Evolutionary conservation across 2,113 vertebrate species (phyloP).

Genomic region (Melozone crissalis): DNA sequence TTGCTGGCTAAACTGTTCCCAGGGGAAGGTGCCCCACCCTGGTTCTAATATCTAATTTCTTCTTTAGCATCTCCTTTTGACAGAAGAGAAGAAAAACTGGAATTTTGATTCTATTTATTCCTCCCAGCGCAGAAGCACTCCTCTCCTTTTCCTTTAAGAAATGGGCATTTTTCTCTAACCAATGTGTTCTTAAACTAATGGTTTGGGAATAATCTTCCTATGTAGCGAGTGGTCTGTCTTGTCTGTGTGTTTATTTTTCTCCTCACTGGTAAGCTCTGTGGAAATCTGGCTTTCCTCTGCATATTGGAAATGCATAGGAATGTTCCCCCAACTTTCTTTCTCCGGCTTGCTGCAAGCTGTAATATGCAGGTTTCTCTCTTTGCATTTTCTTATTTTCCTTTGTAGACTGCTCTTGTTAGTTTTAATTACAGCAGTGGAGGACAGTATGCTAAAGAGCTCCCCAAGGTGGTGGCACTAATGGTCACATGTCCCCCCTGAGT

Average conservation of each 20-base stretch:
- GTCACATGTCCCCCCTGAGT: slow-evolving; percentile 63
- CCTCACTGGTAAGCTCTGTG: not conserved
- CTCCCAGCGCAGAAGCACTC: not conserved
- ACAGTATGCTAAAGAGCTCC: slow-evolving; percentile 65
- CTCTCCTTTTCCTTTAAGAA: not conserved
- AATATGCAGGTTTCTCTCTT: not conserved
- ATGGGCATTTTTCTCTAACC: not conserved
- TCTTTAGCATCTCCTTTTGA: not conserved
- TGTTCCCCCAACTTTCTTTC: slow-evolving; percentile 27
- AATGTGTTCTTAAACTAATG: not conserved
- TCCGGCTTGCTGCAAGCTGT: not conserved
- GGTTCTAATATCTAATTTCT: not conserved
- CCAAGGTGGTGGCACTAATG: slow-evolving; percentile 55
- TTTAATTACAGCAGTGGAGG: slow-evolving; percentile 67
- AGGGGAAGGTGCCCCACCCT: not conserved
- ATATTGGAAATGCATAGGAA: not conserved
- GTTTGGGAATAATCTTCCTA: not conserved
- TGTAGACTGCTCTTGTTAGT: slow-evolving; percentile 61
- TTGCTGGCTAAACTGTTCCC: not conserved
- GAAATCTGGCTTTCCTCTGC: not conserved
- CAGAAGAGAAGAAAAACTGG: not conserved
- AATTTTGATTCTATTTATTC: not conserved
- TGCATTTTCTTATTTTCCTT: slow-evolving; percentile 55
- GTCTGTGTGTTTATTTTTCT: not conserved
- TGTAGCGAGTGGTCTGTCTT: not conserved